Percentiles rank a stretch among this genome's conserved stretches.
phyloP scores from a whole-genome alignment of 2,888 invertebrate species.

The Apamea sordens region DNA sequence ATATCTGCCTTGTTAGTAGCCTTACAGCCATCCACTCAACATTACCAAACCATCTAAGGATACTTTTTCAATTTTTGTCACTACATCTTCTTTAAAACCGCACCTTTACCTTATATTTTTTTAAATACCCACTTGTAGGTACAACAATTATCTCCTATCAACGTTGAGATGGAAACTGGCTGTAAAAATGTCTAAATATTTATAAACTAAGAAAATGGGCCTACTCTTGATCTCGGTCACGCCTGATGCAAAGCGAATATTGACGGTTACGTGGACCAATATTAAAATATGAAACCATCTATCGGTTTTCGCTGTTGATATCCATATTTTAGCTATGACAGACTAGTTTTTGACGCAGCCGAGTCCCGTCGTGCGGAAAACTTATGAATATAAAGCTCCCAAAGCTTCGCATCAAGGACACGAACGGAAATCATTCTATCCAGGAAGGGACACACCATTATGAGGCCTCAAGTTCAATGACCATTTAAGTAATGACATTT shows the following conservation, averaged over 20 bases:
- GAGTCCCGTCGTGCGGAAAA: conserved; percentile 29
- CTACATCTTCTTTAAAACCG: too few relatives aligned
- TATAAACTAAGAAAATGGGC: neutral
- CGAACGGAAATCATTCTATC: conserved; percentile 43
- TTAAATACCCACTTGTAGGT: neutral
- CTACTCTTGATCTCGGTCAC: too few relatives aligned
- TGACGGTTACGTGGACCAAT: neutral
- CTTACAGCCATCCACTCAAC: too few relatives aligned
- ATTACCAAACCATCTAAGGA: too few relatives aligned
- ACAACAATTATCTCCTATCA: neutral
- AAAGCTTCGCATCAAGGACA: conserved; percentile 42
- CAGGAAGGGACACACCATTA: conserved; percentile 55
- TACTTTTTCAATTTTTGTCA: too few relatives aligned
- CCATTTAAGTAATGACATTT: conserved; percentile 38
- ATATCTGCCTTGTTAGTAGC: too few relatives aligned
- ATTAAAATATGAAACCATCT: conserved; percentile 17
- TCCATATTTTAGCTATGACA: conserved; percentile 17
- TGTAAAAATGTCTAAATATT: neutral
- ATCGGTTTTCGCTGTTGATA: conserved; percentile 2
- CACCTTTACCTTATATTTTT: too few relatives aligned
- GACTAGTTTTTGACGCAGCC: conserved; percentile 15
- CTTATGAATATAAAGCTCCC: conserved; percentile 52
- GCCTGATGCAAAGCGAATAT: neutral
- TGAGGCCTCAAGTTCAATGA: conserved; percentile 38
- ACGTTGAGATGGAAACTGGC: neutral